Evolutionary conservation across 1,140 invertebrate genomes (phyloP).

Genomic region (Microplitis mediator): DNA sequence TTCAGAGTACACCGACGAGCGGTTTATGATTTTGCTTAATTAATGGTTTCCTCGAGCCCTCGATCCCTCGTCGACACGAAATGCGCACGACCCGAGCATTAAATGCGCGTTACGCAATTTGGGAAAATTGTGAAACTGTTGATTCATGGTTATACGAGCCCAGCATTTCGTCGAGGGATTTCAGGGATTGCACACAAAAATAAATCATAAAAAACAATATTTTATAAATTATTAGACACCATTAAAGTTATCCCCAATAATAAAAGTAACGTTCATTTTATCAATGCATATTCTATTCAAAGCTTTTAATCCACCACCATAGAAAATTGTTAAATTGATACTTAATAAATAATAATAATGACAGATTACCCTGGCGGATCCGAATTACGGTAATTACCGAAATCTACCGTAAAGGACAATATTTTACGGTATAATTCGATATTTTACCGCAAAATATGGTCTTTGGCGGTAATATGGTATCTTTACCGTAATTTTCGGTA

Average conservation of each 20-base stretch:
- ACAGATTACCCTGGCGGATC: too few species aligned
- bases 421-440: too few species aligned
- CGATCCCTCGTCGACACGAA: conserved; percentile 9
- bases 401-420: too few species aligned
- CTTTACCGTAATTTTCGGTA: too few species aligned
- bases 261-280: background rate
- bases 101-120: conserved; percentile 31
- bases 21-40: conserved; percentile 33
- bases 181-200: background rate
- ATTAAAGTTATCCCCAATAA: too few species aligned
- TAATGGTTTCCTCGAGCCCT: conserved; percentile 30
- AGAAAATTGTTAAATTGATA: too few species aligned
- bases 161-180: background rate
- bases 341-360: too few species aligned
- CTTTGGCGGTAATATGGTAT: too few species aligned
- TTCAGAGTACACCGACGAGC: conserved; percentile 2
- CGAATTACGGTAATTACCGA: too few species aligned
- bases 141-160: conserved; percentile 25
- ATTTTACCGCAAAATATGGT: too few species aligned
- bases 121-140: conserved; percentile 29
- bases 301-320: too few species aligned
- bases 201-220: background rate
- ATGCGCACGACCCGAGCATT: conserved; percentile 20
- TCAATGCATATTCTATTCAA: too few species aligned
- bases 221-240: background rate